These are phyloP conservation scores for Craseonycteris thonglongyai DNA, from an alignment of 2,113 vertebrate genomes.

Conservation along the genomic window DNA sequence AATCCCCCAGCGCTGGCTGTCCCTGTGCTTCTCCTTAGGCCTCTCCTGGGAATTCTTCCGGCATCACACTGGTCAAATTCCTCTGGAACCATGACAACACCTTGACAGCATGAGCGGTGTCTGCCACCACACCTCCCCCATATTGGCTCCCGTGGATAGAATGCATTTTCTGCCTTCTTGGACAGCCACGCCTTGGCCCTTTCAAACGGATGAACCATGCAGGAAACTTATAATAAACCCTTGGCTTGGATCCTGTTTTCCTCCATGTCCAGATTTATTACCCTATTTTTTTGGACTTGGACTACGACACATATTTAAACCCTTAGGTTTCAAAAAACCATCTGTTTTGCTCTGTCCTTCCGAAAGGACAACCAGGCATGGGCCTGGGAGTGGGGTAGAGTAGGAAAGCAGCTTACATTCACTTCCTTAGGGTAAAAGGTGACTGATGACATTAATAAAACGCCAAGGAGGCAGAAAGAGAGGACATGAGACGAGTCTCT, in stretches of 20 bases:
- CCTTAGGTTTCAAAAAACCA: not conserved
- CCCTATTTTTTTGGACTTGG: not conserved
- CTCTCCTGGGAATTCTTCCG: not conserved
- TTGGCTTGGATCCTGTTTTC: not conserved
- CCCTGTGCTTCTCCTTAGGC: not conserved
- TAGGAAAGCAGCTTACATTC: not conserved
- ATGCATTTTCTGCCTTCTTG: not conserved
- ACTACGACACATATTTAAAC: not conserved
- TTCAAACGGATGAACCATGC: not conserved
- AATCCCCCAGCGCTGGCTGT: not conserved
- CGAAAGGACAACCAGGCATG: not conserved
- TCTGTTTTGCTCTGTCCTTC: not conserved
- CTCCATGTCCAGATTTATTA: not conserved
- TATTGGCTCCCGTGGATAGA: not conserved
- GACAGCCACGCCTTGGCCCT: not conserved
- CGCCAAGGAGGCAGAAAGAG: not conserved
- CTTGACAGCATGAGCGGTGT: too few species aligned
- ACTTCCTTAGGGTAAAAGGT: not conserved
- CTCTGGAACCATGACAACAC: not conserved
- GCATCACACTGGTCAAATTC: not conserved
- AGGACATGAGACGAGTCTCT: not conserved
- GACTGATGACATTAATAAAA: not conserved
- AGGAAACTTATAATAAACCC: not conserved
- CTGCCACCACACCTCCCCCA: accelerated
- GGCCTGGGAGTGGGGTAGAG: not conserved